Conservation (phyloP, 2,113 vertebrate genomes). For the Ptyas mucosa region DNA sequence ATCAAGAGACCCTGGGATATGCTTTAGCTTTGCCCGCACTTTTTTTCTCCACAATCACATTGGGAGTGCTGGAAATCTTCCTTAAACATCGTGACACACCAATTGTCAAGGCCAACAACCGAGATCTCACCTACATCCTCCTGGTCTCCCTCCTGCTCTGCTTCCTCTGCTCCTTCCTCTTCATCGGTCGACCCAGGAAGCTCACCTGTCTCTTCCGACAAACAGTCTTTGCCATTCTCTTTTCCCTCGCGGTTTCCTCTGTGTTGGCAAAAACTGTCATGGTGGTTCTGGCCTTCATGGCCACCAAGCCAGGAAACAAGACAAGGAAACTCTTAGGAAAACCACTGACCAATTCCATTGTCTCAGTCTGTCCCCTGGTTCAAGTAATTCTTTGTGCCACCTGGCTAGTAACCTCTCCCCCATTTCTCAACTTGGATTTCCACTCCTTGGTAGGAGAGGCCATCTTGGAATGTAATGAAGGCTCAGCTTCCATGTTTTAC, state of each 20-base stretch:
- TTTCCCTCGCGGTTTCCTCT: not conserved
- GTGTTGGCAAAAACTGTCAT: not conserved
- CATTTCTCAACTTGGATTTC: not conserved
- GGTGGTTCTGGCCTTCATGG: not conserved
- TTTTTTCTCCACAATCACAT: not conserved
- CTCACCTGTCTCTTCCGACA: not conserved
- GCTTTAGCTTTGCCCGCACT: not conserved
- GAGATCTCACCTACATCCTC: too few species aligned
- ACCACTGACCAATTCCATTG: not conserved
- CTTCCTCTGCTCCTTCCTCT: too few species aligned
- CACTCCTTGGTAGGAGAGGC: not conserved
- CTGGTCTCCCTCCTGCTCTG: too few species aligned
- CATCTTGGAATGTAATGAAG: not conserved
- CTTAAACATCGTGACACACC: not conserved
- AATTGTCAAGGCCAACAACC: not conserved
- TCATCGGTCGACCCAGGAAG: too few species aligned
- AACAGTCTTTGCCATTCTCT: not conserved
- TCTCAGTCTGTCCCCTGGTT: not conserved
- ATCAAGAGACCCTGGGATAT: not conserved
- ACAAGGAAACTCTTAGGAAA: not conserved
- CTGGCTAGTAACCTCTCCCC: not conserved
- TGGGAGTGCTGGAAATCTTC: not conserved
- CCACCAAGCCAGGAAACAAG: not conserved
- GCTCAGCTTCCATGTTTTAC: too few species aligned
- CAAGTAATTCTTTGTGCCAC: not conserved